These are phyloP conservation scores for Emys orbicularis DNA, from an alignment of 2,797 vertebrate genomes.

Conservation along the genomic window DNA sequence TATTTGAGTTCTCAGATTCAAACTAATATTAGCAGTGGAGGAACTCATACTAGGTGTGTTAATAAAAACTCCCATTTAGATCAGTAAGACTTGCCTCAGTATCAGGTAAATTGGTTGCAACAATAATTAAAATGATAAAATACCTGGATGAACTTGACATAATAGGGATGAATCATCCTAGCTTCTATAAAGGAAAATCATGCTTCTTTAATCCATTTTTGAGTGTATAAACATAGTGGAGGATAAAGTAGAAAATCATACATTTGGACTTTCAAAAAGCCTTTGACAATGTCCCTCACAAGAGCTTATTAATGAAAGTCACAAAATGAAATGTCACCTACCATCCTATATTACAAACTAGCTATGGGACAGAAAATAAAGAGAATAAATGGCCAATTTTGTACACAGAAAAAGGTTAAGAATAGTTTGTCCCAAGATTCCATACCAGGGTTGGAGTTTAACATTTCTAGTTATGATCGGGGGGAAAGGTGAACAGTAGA, in stretches of 20 bases:
- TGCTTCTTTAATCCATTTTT: not conserved
- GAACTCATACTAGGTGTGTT: too few relatives aligned
- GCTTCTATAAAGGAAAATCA: not conserved
- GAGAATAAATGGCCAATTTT: not conserved
- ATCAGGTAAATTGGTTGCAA: not conserved
- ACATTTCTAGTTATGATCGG: not conserved
- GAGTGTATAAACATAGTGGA: not conserved
- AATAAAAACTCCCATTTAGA: too few relatives aligned
- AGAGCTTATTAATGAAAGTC: not conserved
- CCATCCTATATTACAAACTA: not conserved
- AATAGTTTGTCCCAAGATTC: accelerated
- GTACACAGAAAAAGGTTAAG: not conserved
- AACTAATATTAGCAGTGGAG: too few relatives aligned
- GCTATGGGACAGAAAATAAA: not conserved
- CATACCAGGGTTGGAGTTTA: not conserved
- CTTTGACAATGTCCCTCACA: not conserved
- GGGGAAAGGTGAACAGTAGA: not conserved
- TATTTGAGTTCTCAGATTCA: not conserved
- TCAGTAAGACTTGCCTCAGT: not conserved
- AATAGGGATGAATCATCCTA: not conserved
- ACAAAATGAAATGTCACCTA: not conserved
- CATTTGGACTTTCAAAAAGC: not conserved
- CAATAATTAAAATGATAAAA: not conserved
- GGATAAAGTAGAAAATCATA: not conserved
- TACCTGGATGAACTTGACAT: not conserved